Base-by-base conservation (phyloP, 2,113 vertebrate species). In the Corapipo altera region DNA sequence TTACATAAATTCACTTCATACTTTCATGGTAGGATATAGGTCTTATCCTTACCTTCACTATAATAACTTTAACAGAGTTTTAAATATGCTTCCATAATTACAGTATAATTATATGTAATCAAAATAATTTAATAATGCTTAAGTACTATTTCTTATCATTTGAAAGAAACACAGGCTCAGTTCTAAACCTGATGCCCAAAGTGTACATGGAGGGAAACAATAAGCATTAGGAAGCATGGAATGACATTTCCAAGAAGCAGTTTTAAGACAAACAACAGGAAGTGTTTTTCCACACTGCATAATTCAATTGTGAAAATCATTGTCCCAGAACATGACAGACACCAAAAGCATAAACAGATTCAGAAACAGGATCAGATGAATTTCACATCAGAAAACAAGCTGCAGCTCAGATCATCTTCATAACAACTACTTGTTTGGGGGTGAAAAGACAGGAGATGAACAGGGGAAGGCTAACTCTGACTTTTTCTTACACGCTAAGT, bases 201-300 rank as follows among this genome's bases (percentile, higher is more conserved):
- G 28, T 6, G 26, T 20, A 52, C 5, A 17, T 0, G 8, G 19
- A 69, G 21, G 33, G 37, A 89, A 91, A 69, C n/a, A 75, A 75
- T 7, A 33, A 83, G 39, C 51, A n/a, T 21, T 11, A 57, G 46
- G 28, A 66, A 90, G 39, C 18, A 41, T 1, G 17, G 58, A 58
- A 27, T 30, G 51, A 85, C 39, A 88, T 85, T 74, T 90, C 46
- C 55, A 37, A 73, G 66, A 51, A 51, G 22, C 22, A 57, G 54
- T 30, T 79, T 85, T 35, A 70, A 83, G 94, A 66, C 22, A 88
- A 94, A 90, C 57, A 92, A 82, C 54, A 67, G 70, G 76, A 94
- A 94, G 16, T 6, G 2, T 89, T 93, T 77, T 75, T 67, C 52
- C 73, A 78, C 39, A 5, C 48, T 86, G 54, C 89, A 66, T 73